Evolutionary conservation across 2,113 vertebrate species (phyloP).

Genomic region (Trachemys scripta): DNA sequence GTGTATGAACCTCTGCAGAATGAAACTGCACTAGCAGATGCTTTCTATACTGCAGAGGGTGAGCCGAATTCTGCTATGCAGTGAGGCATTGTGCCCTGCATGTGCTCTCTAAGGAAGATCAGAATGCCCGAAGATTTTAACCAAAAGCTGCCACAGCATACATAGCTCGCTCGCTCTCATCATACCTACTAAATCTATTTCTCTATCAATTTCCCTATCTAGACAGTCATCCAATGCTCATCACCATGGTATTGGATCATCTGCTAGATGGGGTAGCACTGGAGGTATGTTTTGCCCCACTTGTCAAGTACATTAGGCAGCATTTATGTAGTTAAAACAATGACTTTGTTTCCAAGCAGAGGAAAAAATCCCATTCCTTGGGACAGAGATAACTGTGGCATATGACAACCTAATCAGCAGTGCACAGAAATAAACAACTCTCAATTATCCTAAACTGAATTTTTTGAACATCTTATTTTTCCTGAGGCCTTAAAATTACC

Average conservation of each 20-base stretch:
- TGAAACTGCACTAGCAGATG: neutral
- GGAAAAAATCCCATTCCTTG: slow-evolving; percentile 32
- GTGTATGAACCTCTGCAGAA: neutral
- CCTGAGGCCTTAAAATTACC: slow-evolving; percentile 74
- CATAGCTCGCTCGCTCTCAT: neutral
- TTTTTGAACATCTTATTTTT: slow-evolving; percentile 75
- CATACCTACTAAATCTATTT: neutral
- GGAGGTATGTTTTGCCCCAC: neutral
- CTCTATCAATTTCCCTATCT: neutral
- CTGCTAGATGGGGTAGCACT: neutral
- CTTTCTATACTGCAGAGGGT: neutral
- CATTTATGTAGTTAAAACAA: slow-evolving; percentile 63
- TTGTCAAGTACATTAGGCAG: slow-evolving; percentile 16
- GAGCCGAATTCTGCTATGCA: neutral
- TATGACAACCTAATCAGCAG: slow-evolving; percentile 54
- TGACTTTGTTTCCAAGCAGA: slow-evolving; percentile 50
- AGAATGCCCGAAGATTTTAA: neutral
- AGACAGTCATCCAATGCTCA: neutral
- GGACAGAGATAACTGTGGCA: slow-evolving; percentile 38
- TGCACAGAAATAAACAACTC: slow-evolving; percentile 66
- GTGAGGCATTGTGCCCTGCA: neutral
- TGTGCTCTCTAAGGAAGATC: neutral
- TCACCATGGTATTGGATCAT: neutral
- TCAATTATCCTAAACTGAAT: slow-evolving; percentile 70
- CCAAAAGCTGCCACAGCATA: neutral